Percentiles rank a stretch among this genome's conserved stretches.
phyloP scores from a whole-genome alignment of 2,797 vertebrate species.

The Siniperca undulata region DNA sequence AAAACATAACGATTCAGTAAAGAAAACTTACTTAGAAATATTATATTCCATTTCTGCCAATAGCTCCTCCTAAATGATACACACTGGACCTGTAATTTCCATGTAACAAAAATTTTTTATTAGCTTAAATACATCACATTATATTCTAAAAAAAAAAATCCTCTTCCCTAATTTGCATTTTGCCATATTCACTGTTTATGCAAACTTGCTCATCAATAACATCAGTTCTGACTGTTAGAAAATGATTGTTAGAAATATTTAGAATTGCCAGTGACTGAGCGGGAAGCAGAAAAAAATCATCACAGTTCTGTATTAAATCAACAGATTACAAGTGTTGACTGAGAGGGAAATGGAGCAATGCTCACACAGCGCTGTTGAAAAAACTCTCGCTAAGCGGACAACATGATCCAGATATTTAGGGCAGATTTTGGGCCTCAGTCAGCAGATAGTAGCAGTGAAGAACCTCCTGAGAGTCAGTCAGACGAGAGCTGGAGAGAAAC shows the following conservation, averaged over 20 bases:
- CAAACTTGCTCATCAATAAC: not conserved
- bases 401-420: slow-evolving; percentile 54
- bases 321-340: slow-evolving; percentile 37
- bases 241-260: not conserved
- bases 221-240: not conserved
- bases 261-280: not conserved
- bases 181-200: not conserved
- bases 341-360: slow-evolving; percentile 18
- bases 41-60: too few species aligned
- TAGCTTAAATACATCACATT: too few species aligned
- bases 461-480: slow-evolving; percentile 63
- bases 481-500: slow-evolving; percentile 25
- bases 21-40: too few species aligned
- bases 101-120: too few species aligned
- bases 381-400: slow-evolving; percentile 24
- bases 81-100: too few species aligned
- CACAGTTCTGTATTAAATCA: not conserved
- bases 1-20: too few species aligned
- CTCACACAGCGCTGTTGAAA: slow-evolving; percentile 9
- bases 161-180: too few species aligned
- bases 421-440: slow-evolving; percentile 56
- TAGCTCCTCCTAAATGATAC: too few species aligned
- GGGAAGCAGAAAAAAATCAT: not conserved
- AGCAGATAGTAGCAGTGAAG: slow-evolving; percentile 63
- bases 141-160: too few species aligned